Percentiles rank a stretch among this genome's conserved stretches.
Conservation (phyloP, 2,113 vertebrate species). For the Vicugna pacos region DNA sequence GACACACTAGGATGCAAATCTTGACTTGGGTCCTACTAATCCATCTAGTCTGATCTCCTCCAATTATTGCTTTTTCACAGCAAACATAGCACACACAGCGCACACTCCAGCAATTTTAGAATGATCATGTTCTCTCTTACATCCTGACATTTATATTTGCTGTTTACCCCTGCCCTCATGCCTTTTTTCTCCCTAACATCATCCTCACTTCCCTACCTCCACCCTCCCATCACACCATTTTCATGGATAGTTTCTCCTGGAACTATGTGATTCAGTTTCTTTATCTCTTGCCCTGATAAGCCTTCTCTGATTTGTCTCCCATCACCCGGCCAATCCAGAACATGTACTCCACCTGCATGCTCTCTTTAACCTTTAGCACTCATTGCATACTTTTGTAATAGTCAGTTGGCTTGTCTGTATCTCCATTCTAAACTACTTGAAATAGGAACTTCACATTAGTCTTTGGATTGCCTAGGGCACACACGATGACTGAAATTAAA, state of each 20-base stretch:
- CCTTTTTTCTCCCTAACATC: neutral
- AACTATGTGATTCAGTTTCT: neutral
- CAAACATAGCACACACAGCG: fast-evolving
- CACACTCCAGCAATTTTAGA: neutral
- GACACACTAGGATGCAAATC: neutral
- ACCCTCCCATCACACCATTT: neutral
- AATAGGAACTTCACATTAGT: neutral
- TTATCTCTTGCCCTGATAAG: neutral
- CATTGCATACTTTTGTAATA: neutral
- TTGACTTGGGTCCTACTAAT: neutral
- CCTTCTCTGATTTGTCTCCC: neutral
- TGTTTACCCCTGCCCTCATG: neutral
- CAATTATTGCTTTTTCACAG: neutral
- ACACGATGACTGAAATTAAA: neutral
- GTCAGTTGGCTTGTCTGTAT: neutral
- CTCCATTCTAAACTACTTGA: neutral
- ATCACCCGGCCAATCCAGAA: neutral
- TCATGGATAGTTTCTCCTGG: neutral
- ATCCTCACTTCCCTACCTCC: neutral
- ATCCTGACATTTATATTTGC: neutral
- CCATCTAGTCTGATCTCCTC: neutral
- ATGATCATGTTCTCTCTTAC: neutral
- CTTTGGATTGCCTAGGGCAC: neutral
- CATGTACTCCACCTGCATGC: neutral
- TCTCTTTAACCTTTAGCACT: neutral